Evolutionary conservation across 1,140 invertebrate genomes (phyloP).

Genomic region (Dendrolimus punctatus): DNA sequence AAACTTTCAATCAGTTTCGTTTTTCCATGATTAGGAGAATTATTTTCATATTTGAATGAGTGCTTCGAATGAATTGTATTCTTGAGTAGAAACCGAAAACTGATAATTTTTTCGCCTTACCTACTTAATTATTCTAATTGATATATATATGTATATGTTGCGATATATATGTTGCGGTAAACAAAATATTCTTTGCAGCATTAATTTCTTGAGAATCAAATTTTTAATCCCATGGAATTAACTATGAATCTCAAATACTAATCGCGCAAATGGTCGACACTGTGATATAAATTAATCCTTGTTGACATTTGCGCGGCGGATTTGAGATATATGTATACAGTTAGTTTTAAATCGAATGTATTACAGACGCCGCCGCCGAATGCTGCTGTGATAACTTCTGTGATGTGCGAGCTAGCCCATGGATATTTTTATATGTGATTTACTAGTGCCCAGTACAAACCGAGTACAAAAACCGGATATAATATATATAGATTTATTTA

Average conservation of each 20-base stretch:
- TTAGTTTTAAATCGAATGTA: conserved; percentile 19
- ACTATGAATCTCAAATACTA: not conserved
- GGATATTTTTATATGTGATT: conserved; percentile 71
- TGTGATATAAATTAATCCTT: too few species aligned
- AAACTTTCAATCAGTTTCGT: too few species aligned
- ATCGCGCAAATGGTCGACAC: too few species aligned
- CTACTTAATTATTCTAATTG: not conserved
- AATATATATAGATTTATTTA: conserved; percentile 31
- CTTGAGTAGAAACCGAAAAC: too few species aligned
- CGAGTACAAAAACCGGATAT: conserved; percentile 63
- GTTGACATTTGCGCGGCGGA: not conserved
- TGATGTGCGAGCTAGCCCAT: conserved; percentile 57
- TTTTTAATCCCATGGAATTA: not conserved
- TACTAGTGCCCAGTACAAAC: conserved; percentile 69
- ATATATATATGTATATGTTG: conserved; percentile 3
- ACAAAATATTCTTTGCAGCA: conserved; percentile 4
- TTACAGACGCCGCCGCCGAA: conserved; percentile 44
- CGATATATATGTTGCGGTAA: conserved; percentile 16
- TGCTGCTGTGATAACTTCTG: conserved; percentile 65
- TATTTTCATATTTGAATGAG: too few species aligned
- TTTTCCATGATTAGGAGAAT: too few species aligned
- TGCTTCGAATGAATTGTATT: too few species aligned
- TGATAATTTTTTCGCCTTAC: too few species aligned
- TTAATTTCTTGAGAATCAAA: conserved; percentile 11
- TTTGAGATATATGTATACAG: conserved; percentile 1